Percentiles rank a stretch among this genome's conserved stretches.
These are phyloP conservation scores for Graphium colonna DNA, from an alignment of 2,888 invertebrate species.

Conservation along the genomic window DNA sequence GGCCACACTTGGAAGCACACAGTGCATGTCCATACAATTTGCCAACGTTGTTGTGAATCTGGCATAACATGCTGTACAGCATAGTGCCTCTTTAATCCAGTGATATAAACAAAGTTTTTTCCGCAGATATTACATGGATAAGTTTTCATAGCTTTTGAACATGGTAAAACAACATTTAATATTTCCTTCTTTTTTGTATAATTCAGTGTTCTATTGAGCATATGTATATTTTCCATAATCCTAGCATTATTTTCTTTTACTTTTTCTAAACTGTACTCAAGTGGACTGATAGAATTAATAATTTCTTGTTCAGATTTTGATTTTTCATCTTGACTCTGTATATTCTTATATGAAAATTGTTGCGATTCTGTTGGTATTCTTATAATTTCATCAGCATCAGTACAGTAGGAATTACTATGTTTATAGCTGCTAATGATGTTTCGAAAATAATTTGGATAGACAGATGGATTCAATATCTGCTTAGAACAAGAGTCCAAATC, in stretches of 20 bases:
- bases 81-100: conserved; percentile 64
- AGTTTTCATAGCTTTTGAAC: conserved; percentile 54
- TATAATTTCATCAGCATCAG: neutral
- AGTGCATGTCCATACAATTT: conserved; percentile 71
- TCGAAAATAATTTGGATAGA: conserved; percentile 17
- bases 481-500: conserved; percentile 61
- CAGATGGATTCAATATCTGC: conserved; percentile 36
- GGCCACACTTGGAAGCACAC: conserved; percentile 76
- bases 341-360: neutral
- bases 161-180: conserved; percentile 51
- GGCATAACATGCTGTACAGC: conserved; percentile 54
- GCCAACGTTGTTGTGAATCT: conserved; percentile 62
- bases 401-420: neutral
- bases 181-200: conserved; percentile 71
- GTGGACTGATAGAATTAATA: conserved; percentile 40
- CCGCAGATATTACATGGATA: conserved; percentile 67
- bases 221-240: conserved; percentile 72
- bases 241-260: conserved; percentile 71
- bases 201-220: conserved; percentile 65
- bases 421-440: neutral
- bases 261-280: conserved; percentile 68
- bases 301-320: conserved; percentile 15
- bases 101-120: conserved; percentile 71
- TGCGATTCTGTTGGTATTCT: conserved; percentile 3
- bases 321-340: neutral